These are phyloP conservation scores for Chaetops frenatus DNA, from an alignment of 2,113 vertebrate species.

Conservation along the genomic window DNA sequence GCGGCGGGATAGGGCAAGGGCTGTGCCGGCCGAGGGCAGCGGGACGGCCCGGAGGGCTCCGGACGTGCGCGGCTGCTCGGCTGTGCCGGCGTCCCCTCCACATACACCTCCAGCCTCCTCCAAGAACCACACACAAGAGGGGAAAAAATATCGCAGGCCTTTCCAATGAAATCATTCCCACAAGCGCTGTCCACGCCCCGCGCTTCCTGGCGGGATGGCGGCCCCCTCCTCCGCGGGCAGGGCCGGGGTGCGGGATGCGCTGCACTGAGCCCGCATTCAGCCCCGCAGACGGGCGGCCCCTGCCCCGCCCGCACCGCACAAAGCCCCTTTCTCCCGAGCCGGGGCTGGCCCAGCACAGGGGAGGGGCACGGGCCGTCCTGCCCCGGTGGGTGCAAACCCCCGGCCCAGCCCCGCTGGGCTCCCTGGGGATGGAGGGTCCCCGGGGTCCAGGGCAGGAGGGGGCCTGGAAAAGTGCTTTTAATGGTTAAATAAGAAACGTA, in stretches of 20 bases:
- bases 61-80: constrained; percentile 53
- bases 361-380: not conserved
- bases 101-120: constrained; percentile 81
- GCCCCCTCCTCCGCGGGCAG: constrained; percentile 67
- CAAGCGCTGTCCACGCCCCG: constrained; percentile 84
- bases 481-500: constrained; percentile 9
- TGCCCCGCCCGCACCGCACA: constrained; percentile 71
- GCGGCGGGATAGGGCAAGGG: not conserved
- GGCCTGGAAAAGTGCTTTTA: not conserved
- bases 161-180: constrained; percentile 99
- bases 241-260: constrained; percentile 79
- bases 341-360: not conserved
- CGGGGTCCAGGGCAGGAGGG: not conserved
- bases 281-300: constrained; percentile 60
- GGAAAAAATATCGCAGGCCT: constrained; percentile 84
- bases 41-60: not conserved
- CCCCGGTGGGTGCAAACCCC: not conserved
- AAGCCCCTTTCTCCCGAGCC: constrained; percentile 90
- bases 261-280: constrained; percentile 92
- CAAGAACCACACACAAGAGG: constrained; percentile 86
- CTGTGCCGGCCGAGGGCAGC: not conserved
- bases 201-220: constrained; percentile 73
- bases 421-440: not conserved
- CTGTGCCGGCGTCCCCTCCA: constrained; percentile 60
- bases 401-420: not conserved